These are phyloP conservation scores for Magallana angulata DNA, from an alignment of 1,140 invertebrate species.

Conservation along the genomic window DNA sequence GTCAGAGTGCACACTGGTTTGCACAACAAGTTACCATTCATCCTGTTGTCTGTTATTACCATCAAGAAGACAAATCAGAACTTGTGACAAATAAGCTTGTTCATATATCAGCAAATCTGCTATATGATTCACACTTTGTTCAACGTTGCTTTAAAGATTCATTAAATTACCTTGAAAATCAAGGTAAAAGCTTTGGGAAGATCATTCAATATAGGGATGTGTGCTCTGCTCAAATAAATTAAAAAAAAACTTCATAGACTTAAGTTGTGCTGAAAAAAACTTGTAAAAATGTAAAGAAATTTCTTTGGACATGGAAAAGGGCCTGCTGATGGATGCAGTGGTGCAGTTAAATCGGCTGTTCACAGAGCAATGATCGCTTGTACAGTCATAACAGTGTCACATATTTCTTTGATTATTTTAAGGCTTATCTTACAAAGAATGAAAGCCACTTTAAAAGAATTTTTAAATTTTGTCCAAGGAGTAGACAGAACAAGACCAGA, in stretches of 20 bases:
- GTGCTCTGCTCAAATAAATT: conserved; percentile 39
- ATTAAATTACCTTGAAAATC: neutral
- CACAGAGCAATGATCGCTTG: conserved; percentile 22
- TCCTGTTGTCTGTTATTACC: too few relatives aligned
- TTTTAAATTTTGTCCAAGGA: neutral
- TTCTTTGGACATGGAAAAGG: conserved; percentile 53
- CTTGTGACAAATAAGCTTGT: too few relatives aligned
- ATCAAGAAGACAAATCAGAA: too few relatives aligned
- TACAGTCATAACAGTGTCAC: conserved; percentile 7
- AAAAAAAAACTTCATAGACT: conserved; percentile 24
- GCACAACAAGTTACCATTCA: too few relatives aligned
- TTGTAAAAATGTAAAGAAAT: conserved; percentile 12
- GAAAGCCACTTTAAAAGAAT: neutral
- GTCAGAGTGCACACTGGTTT: too few relatives aligned
- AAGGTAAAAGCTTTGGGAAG: neutral
- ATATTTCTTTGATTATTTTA: conserved; percentile 1
- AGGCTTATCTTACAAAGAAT: neutral
- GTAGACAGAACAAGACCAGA: neutral
- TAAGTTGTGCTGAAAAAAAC: neutral
- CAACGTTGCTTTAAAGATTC: neutral
- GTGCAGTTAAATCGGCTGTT: conserved; percentile 40
- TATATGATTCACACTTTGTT: neutral
- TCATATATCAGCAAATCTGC: neutral
- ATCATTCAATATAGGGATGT: conserved; percentile 44
- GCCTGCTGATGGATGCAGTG: conserved; percentile 42